These are phyloP conservation scores for Corythaixoides concolor DNA, from an alignment of 2,113 vertebrate genomes.

Conservation along the genomic window DNA sequence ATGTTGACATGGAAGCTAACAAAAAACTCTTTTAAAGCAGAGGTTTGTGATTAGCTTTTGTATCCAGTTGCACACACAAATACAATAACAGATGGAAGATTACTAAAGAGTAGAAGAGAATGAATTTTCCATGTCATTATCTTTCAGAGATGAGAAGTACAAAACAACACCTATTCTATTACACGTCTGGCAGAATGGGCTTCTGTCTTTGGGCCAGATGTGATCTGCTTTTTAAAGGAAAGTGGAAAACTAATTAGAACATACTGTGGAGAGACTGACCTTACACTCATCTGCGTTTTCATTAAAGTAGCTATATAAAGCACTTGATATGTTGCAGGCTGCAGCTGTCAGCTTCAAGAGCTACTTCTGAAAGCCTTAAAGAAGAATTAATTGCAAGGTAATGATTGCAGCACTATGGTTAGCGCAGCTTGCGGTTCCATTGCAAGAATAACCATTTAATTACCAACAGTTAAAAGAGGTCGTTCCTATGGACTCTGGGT, in stretches of 20 bases:
- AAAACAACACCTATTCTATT: constrained; percentile 24
- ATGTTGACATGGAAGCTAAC: not conserved
- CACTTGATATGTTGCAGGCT: not conserved
- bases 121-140: constrained; percentile 45
- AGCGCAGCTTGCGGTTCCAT: not conserved
- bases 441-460: constrained; percentile 19
- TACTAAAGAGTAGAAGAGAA: constrained; percentile 26
- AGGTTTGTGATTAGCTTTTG: constrained; percentile 42
- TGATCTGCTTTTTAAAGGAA: not conserved
- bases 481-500: not conserved
- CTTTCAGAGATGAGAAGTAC: not conserved
- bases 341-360: constrained; percentile 39
- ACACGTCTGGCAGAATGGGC: not conserved
- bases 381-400: constrained; percentile 41
- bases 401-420: not conserved
- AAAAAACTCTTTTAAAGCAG: not conserved
- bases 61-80: not conserved
- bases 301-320: constrained; percentile 6
- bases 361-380: not conserved
- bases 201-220: constrained; percentile 21
- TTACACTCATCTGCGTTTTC: not conserved
- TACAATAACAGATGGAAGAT: constrained; percentile 37
- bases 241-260: constrained; percentile 36
- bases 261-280: not conserved
- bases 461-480: not conserved